These are phyloP conservation scores for Illadopsis cleaveri DNA, from an alignment of 2,113 vertebrate genomes.

Conservation along the genomic window DNA sequence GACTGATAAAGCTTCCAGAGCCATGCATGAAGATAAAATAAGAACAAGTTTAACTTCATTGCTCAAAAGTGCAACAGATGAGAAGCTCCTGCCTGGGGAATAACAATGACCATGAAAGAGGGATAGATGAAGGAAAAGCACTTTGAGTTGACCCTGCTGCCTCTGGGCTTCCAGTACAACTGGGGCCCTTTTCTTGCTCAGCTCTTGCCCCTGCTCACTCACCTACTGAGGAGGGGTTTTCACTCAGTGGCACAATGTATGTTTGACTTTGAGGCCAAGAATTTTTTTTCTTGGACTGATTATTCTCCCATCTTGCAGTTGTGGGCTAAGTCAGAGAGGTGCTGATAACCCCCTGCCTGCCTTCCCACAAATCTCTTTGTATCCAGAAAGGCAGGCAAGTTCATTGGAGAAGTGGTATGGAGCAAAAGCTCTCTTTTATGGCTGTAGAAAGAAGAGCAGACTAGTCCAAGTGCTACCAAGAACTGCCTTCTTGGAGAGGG, in stretches of 20 bases:
- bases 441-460: neutral
- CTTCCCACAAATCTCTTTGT: neutral
- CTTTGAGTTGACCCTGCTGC: neutral
- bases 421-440: neutral
- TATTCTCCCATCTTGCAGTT: neutral
- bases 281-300: neutral
- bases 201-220: neutral
- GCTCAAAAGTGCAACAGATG: neutral
- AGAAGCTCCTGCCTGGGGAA: neutral
- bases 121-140: neutral
- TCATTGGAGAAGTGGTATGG: neutral
- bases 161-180: neutral
- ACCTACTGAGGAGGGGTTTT: neutral
- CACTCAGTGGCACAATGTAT: neutral
- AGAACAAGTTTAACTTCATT: neutral
- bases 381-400: neutral
- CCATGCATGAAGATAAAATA: neutral
- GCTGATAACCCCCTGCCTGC: neutral
- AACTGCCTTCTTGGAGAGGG: neutral
- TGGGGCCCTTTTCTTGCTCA: neutral
- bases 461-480: neutral
- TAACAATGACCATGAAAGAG: neutral
- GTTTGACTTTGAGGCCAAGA: neutral
- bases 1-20: neutral
- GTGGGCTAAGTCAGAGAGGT: neutral